Evolutionary conservation across 2,888 invertebrate species (phyloP).

Genomic region (Spialia ferax): DNA sequence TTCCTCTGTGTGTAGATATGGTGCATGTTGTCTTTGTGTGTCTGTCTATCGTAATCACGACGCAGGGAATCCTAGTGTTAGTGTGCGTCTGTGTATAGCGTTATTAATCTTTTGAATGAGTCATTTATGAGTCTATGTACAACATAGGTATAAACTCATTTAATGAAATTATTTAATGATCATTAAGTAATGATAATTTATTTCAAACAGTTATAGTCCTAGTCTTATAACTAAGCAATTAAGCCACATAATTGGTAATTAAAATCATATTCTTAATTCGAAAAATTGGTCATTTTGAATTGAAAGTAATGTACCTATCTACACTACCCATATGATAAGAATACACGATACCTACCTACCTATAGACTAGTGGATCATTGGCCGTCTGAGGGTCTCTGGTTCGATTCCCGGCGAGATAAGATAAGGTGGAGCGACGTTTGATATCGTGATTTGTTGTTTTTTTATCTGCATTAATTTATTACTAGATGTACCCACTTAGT

Average conservation of each 20-base stretch:
- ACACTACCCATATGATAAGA: too few species aligned
- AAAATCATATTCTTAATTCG: background rate
- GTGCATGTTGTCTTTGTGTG: too few species aligned
- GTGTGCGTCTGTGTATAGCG: too few species aligned
- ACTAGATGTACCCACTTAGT: too few species aligned
- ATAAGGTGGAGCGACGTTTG: constrained; percentile 25
- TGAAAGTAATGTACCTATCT: constrained; percentile 15
- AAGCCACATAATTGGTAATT: background rate
- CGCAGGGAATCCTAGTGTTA: too few species aligned
- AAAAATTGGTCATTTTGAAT: constrained; percentile 4
- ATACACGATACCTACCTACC: too few species aligned
- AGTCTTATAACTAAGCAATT: background rate
- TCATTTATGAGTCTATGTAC: too few species aligned
- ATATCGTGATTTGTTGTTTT: constrained; percentile 3
- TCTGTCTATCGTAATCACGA: too few species aligned
- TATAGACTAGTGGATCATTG: constrained; percentile 18
- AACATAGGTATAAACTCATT: too few species aligned
- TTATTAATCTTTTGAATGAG: too few species aligned
- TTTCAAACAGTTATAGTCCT: background rate
- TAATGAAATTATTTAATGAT: too few species aligned
- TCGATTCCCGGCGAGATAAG: constrained; percentile 34
- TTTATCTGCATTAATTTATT: background rate
- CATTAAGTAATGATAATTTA: background rate
- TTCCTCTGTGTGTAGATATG: too few species aligned
- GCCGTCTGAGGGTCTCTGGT: constrained; percentile 10